Percentiles rank a stretch among this genome's conserved stretches.
Conservation (phyloP, 2,113 vertebrate genomes). For the Mystacornis crossleyi region DNA sequence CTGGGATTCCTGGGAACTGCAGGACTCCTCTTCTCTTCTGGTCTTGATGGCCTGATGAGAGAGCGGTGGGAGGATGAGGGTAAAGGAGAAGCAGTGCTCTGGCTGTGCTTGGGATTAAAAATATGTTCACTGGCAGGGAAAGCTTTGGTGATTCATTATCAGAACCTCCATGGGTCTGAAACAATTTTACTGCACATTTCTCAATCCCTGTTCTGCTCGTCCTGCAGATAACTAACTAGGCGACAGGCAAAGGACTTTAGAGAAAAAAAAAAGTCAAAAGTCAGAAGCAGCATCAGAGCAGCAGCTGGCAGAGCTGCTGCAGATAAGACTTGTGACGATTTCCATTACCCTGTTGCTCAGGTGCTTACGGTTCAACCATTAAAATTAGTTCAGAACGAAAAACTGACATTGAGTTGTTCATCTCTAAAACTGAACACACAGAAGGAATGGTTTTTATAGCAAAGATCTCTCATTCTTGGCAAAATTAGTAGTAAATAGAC, state of each 20-base stretch:
- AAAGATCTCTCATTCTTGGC: background rate
- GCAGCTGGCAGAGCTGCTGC: background rate
- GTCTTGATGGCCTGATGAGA: background rate
- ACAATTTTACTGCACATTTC: conserved; percentile 16
- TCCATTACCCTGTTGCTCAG: background rate
- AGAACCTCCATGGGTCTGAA: conserved; percentile 9
- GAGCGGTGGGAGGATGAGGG: rapidly evolving
- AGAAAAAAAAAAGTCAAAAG: background rate
- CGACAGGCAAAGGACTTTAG: background rate
- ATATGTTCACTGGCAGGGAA: background rate
- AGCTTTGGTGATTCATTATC: conserved; percentile 30
- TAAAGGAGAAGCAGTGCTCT: background rate
- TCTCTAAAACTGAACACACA: background rate
- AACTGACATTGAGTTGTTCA: background rate
- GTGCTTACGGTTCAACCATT: background rate
- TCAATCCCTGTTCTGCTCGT: background rate
- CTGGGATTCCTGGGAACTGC: background rate
- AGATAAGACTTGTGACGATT: background rate
- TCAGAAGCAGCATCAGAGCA: background rate
- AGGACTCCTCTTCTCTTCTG: background rate
- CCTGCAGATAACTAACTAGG: conserved; percentile 4
- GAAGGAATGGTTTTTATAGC: background rate
- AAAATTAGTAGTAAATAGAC: background rate
- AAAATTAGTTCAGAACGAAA: conserved; percentile 12
- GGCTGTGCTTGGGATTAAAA: background rate